These are phyloP conservation scores for Hemiprocne comata DNA, from an alignment of 2,113 vertebrate species.

Conservation along the genomic window DNA sequence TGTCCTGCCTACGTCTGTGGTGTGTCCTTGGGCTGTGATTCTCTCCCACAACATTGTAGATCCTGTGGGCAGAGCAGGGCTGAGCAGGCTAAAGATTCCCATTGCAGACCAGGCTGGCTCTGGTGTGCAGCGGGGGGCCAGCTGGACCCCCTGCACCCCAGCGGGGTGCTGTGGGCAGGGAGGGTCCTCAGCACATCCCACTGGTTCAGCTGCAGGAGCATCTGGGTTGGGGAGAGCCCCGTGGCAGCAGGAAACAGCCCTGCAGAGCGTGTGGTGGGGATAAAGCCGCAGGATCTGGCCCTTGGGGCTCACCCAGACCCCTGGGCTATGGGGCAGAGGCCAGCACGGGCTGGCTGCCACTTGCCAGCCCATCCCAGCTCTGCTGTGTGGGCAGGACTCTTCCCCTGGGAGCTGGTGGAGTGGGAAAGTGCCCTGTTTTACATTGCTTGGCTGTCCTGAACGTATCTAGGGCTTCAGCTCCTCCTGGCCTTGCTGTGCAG, in stretches of 20 bases:
- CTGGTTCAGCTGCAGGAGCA: accelerated
- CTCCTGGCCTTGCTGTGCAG: not conserved
- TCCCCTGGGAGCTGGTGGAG: not conserved
- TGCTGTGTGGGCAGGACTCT: not conserved
- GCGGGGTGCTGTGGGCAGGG: not conserved
- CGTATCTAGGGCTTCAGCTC: not conserved
- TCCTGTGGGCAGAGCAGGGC: not conserved
- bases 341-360: not conserved
- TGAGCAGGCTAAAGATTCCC: not conserved
- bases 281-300: not conserved
- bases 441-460: not conserved
- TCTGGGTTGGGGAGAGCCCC: not conserved
- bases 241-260: not conserved
- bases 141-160: not conserved
- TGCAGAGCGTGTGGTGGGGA: not conserved
- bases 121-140: accelerated
- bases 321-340: not conserved
- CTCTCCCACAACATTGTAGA: accelerated
- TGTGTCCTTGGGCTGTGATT: not conserved
- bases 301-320: not conserved
- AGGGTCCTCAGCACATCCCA: not conserved
- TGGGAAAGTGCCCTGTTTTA: not conserved
- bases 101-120: not conserved
- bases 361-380: not conserved
- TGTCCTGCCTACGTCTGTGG: not conserved